Evolutionary conservation across 2,113 vertebrate species (phyloP).

Genomic region (Copsychus sechellarum): DNA sequence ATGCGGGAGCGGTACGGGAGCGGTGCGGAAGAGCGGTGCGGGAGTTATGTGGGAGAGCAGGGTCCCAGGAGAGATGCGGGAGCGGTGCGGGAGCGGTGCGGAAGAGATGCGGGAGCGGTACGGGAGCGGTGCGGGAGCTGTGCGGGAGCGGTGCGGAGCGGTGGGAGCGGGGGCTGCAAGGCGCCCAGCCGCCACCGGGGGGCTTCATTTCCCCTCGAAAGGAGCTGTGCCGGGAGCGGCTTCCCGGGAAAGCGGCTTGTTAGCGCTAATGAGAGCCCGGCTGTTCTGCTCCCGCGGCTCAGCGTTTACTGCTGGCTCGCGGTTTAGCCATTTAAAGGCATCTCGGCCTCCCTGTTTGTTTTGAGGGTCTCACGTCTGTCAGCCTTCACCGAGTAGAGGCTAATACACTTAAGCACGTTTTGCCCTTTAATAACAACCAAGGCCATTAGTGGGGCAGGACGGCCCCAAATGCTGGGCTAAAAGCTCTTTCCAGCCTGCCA

Average conservation of each 20-base stretch:
- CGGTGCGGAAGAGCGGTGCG: accelerated
- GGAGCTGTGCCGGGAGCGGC: background rate
- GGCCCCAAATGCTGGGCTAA: background rate
- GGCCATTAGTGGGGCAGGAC: background rate
- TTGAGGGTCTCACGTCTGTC: background rate
- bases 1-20: no score
- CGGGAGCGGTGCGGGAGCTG: no score
- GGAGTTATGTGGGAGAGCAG: background rate
- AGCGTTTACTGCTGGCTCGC: background rate
- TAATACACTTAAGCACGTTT: background rate
- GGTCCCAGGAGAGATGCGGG: no score
- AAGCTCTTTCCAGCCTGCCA: background rate
- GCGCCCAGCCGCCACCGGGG: conserved; percentile 43
- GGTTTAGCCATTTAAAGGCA: background rate
- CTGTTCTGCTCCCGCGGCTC: background rate
- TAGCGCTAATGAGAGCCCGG: background rate
- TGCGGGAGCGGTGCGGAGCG: background rate
- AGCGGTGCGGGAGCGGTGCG: no score
- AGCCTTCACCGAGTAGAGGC: background rate
- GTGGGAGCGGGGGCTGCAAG: background rate
- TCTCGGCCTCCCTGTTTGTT: background rate
- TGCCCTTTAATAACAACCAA: background rate
- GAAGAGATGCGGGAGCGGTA: background rate
- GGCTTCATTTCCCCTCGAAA: conserved; percentile 55
- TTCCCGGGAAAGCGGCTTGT: background rate